Evolutionary conservation across 1,140 invertebrate genomes (phyloP).

Genomic region (Gryon sp.): DNA sequence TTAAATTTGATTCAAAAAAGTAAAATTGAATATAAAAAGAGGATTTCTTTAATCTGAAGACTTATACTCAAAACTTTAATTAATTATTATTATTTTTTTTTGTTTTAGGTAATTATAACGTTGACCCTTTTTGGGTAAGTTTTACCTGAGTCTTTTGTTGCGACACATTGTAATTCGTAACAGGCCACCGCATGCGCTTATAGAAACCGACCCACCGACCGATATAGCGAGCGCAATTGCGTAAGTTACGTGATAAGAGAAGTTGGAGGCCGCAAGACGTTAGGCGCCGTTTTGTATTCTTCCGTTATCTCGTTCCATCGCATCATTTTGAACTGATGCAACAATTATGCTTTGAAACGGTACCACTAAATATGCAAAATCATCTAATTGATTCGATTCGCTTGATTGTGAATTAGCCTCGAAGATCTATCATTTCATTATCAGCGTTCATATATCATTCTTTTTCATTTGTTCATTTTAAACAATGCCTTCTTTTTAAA

Average conservation of each 20-base stretch:
- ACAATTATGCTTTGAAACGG: slow-evolving; percentile 26
- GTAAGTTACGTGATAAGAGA: slow-evolving; percentile 65
- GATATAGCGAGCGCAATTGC: slow-evolving; percentile 64
- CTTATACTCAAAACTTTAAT: too few relatives aligned
- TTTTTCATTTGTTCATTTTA: too few relatives aligned
- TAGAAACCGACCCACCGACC: slow-evolving; percentile 66
- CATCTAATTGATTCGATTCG: slow-evolving; percentile 23
- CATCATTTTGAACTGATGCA: slow-evolving; percentile 33
- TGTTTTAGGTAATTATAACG: neutral
- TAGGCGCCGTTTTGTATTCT: slow-evolving; percentile 55
- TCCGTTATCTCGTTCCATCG: slow-evolving; percentile 52
- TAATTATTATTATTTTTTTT: neutral
- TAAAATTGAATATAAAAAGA: too few relatives aligned
- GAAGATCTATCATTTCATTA: slow-evolving; percentile 9
- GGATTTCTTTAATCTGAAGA: neutral
- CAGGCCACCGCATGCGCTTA: slow-evolving; percentile 38
- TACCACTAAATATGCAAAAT: slow-evolving; percentile 17
- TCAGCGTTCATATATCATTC: neutral
- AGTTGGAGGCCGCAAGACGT: slow-evolving; percentile 46
- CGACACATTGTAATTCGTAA: slow-evolving; percentile 46
- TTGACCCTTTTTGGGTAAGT: neutral
- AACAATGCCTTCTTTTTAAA: too few relatives aligned
- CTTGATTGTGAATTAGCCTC: slow-evolving; percentile 12
- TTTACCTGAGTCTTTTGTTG: slow-evolving; percentile 37
- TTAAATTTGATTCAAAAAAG: too few relatives aligned